A percentile compares a stretch with the other conserved stretches of the same genome.
These are phyloP conservation scores for Margaritifera margaritifera DNA, from an alignment of 2,888 invertebrate genomes.

Conservation along the genomic window DNA sequence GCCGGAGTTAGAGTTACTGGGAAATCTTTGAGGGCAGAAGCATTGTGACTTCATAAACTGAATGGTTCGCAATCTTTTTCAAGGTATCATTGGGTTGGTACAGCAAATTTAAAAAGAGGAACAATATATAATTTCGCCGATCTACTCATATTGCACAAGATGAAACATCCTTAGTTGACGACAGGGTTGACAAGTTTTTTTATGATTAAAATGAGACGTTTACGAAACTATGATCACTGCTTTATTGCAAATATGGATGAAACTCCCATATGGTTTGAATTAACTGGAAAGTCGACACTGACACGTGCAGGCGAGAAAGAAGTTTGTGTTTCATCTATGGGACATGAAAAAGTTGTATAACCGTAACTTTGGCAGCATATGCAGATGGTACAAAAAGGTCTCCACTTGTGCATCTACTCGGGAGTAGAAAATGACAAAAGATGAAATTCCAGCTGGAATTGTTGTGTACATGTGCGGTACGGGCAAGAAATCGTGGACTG, in stretches of 20 bases:
- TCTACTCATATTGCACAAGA: no score
- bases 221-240: neutral
- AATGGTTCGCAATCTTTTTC: no score
- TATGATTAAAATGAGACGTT: neutral
- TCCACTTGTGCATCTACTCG: conserved; percentile 11
- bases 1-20: no score
- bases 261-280: conserved; percentile 23
- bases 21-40: no score
- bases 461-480: conserved; percentile 15
- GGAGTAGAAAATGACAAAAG: conserved; percentile 12
- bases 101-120: no score
- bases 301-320: neutral
- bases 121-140: no score
- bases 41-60: no score
- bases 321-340: no score
- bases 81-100: no score
- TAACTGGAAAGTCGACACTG: conserved; percentile 15
- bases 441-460: conserved; percentile 5
- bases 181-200: no score
- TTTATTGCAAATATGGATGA: conserved; percentile 20
- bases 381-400: conserved; percentile 19
- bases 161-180: no score
- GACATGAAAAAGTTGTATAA: conserved; percentile 3
- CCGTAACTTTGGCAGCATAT: no score
- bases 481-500: conserved; percentile 14